Percentiles rank a stretch among this genome's conserved stretches.
phyloP scores from a whole-genome alignment of 2,888 invertebrate species.

The Xiphydria camelus region DNA sequence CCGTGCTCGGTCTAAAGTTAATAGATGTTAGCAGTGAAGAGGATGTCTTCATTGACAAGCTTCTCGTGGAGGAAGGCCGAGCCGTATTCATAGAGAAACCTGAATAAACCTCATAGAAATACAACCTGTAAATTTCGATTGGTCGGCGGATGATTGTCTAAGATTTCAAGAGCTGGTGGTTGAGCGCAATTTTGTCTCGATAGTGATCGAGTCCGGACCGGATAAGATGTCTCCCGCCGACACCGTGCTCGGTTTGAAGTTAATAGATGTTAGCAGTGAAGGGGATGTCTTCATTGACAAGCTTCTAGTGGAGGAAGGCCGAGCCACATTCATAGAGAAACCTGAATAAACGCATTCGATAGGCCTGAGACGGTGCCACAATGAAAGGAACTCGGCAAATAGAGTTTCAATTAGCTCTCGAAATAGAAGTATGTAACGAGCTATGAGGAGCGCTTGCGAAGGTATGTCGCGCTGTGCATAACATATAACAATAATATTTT shows the following conservation, averaged over 20 bases:
- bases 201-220: slow-evolving; percentile 66
- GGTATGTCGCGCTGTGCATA: no score
- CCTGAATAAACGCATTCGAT: no score
- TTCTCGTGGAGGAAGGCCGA: slow-evolving; percentile 67
- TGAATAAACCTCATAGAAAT: slow-evolving; percentile 60
- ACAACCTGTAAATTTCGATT: slow-evolving; percentile 65
- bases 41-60: slow-evolving; percentile 70
- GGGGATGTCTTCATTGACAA: slow-evolving; percentile 71
- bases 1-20: slow-evolving; percentile 68
- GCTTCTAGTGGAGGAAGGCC: slow-evolving; percentile 66
- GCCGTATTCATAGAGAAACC: slow-evolving; percentile 48
- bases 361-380: no score
- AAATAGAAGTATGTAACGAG: no score
- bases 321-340: slow-evolving; percentile 54
- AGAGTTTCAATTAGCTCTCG: no score
- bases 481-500: no score
- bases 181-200: slow-evolving; percentile 71
- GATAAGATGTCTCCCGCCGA: slow-evolving; percentile 67
- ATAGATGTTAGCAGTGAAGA: slow-evolving; percentile 72
- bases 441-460: no score
- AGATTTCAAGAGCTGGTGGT: slow-evolving; percentile 74
- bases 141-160: slow-evolving; percentile 75
- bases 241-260: slow-evolving; percentile 66
- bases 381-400: no score
- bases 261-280: slow-evolving; percentile 72